Evolutionary conservation across 2,113 vertebrate species (phyloP).

Genomic region (Struthio camelus): DNA sequence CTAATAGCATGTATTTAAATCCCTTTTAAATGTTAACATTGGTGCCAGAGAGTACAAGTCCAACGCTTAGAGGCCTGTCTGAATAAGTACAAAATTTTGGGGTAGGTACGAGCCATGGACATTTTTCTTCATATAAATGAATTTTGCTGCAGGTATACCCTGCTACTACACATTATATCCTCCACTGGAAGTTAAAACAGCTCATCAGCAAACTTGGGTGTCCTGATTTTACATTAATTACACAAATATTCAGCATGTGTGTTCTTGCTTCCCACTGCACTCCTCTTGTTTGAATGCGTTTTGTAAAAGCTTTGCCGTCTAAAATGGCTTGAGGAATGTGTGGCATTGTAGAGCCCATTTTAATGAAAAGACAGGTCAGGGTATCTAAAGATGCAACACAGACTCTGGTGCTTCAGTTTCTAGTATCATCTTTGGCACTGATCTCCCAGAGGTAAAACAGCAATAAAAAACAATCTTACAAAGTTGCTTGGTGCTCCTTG

Average conservation of each 20-base stretch:
- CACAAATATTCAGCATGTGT: neutral
- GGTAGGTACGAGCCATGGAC: neutral
- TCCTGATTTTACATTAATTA: neutral
- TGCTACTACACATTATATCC: neutral
- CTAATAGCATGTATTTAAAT: neutral
- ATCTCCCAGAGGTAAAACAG: neutral
- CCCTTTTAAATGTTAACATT: conserved; percentile 51
- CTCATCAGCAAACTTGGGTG: neutral
- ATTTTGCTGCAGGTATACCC: conserved; percentile 26
- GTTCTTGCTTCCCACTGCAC: neutral
- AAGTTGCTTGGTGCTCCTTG: fast-evolving
- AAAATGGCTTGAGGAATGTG: neutral
- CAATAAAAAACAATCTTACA: neutral
- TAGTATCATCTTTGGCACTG: neutral
- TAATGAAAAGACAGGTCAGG: neutral
- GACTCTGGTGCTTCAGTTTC: neutral
- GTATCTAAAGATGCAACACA: neutral
- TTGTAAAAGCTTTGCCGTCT: neutral
- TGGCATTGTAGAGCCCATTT: neutral
- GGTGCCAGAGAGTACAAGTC: conserved; percentile 19
- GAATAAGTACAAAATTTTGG: conserved; percentile 36
- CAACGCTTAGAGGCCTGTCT: neutral
- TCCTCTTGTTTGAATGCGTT: neutral
- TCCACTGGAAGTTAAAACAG: neutral
- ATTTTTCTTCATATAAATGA: neutral